Conservation (phyloP, 2,888 invertebrate genomes). For the Drosophila meridiana region DNA sequence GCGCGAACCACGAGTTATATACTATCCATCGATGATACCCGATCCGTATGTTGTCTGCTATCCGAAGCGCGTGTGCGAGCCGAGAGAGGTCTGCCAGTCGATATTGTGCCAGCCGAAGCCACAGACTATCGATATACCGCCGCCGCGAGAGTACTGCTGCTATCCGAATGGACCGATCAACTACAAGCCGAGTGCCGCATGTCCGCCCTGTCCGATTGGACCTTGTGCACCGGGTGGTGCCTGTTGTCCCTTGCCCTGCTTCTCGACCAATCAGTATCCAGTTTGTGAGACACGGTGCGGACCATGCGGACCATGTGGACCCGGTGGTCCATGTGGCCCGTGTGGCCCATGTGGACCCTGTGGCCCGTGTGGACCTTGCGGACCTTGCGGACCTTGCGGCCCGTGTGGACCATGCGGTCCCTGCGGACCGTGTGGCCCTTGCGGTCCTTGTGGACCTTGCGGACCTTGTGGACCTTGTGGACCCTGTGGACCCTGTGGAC, state of each 20-base stretch:
- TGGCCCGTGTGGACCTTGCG: conserved; percentile 26
- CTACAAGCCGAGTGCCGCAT: conserved; percentile 56
- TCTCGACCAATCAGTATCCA: conserved; percentile 30
- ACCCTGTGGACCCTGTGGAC: background rate
- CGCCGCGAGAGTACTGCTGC: conserved; percentile 82
- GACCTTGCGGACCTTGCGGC: background rate
- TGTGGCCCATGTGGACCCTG: conserved; percentile 38
- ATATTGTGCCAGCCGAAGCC: conserved; percentile 36
- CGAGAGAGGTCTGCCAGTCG: conserved; percentile 33
- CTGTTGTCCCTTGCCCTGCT: conserved; percentile 69
- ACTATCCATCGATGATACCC: conserved; percentile 36
- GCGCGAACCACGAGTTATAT: conserved; percentile 33
- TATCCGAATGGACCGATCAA: conserved; percentile 81
- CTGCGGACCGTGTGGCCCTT: background rate
- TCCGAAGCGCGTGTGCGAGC: conserved; percentile 32
- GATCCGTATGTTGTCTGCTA: conserved; percentile 36
- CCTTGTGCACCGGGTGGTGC: conserved; percentile 66
- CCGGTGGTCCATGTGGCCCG: conserved; percentile 1
- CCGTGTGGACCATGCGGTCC: background rate
- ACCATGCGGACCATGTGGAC: conserved; percentile 21
- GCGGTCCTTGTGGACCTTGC: background rate
- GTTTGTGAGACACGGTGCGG: conserved; percentile 50
- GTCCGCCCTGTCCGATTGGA: conserved; percentile 34
- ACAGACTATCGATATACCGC: conserved; percentile 80
- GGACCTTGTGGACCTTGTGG: background rate